A percentile compares a stretch with the other conserved stretches of the same genome.
phyloP scores from a whole-genome alignment of 2,888 invertebrate genomes.

The Tachina lurida region DNA sequence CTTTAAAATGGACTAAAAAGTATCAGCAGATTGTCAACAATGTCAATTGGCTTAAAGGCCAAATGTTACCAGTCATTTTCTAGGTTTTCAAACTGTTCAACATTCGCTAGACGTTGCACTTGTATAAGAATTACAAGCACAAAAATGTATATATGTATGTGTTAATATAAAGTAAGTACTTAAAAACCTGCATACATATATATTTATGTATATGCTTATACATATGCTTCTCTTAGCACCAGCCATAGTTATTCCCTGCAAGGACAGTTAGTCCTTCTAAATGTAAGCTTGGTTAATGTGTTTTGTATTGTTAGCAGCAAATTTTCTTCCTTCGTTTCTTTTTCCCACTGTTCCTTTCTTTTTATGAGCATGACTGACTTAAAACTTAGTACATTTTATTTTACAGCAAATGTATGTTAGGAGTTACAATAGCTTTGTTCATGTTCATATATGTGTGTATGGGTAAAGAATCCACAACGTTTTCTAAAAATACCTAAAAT shows the following conservation, averaged over 20 bases:
- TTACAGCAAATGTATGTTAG: slow-evolving; percentile 8
- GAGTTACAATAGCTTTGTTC: slow-evolving; percentile 28
- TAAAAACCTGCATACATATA: background rate
- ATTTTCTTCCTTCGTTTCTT: background rate
- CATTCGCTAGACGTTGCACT: slow-evolving; percentile 20
- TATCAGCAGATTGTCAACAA: slow-evolving; percentile 62
- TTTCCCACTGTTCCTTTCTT: slow-evolving; percentile 40
- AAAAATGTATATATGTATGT: background rate
- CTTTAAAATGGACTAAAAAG: slow-evolving; percentile 5
- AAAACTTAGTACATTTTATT: slow-evolving; percentile 23
- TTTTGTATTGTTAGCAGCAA: slow-evolving; percentile 8
- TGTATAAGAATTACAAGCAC: background rate
- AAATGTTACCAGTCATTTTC: slow-evolving; percentile 59
- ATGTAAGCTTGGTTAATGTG: slow-evolving; percentile 23
- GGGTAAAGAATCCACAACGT: background rate
- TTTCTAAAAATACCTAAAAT: too few relatives aligned
- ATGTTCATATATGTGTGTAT: background rate
- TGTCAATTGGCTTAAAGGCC: slow-evolving; percentile 63
- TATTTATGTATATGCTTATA: background rate
- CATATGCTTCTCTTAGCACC: background rate
- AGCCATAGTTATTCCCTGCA: background rate
- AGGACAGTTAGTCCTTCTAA: background rate
- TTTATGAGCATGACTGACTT: slow-evolving; percentile 48
- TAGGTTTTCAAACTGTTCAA: slow-evolving; percentile 32
- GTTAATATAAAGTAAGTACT: background rate